Percentiles rank a stretch among this genome's conserved stretches.
These are phyloP conservation scores for Pediacus dermestoides DNA, from an alignment of 2,888 invertebrate species.

Conservation along the genomic window DNA sequence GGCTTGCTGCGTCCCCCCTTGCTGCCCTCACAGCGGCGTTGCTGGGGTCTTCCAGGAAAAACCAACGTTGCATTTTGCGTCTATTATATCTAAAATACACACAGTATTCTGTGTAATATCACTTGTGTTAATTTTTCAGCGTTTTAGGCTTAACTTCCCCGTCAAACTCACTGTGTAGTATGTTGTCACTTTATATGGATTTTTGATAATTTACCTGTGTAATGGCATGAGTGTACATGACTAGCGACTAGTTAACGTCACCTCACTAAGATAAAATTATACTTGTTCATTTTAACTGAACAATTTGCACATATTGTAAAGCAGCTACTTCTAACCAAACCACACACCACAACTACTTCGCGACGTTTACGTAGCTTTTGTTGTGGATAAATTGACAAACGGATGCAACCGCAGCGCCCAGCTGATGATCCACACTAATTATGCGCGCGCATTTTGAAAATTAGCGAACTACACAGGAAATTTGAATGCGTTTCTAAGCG, in stretches of 20 bases:
- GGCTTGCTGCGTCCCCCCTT: slow-evolving; percentile 22
- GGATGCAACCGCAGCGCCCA: no score
- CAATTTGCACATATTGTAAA: no score
- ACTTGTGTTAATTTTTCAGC: slow-evolving; percentile 8
- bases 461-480: no score
- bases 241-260: slow-evolving; percentile 10
- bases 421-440: no score
- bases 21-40: slow-evolving; percentile 46
- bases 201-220: slow-evolving; percentile 16
- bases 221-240: slow-evolving; percentile 17
- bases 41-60: slow-evolving; percentile 58
- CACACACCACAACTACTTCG: no score
- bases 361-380: no score
- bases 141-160: slow-evolving; percentile 7
- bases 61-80: slow-evolving; percentile 62
- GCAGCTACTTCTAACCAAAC: no score
- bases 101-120: slow-evolving; percentile 5
- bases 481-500: no score
- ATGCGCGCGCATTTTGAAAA: no score
- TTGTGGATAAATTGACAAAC: no score
- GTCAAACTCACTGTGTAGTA: no score
- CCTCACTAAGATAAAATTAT: slow-evolving; percentile 6
- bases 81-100: slow-evolving; percentile 14
- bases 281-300: slow-evolving; percentile 3
- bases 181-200: slow-evolving; percentile 15